A percentile compares a stretch with the other conserved stretches of the same genome.
These are phyloP conservation scores for Calosoma granatense DNA, from an alignment of 1,140 invertebrate species.

Conservation along the genomic window DNA sequence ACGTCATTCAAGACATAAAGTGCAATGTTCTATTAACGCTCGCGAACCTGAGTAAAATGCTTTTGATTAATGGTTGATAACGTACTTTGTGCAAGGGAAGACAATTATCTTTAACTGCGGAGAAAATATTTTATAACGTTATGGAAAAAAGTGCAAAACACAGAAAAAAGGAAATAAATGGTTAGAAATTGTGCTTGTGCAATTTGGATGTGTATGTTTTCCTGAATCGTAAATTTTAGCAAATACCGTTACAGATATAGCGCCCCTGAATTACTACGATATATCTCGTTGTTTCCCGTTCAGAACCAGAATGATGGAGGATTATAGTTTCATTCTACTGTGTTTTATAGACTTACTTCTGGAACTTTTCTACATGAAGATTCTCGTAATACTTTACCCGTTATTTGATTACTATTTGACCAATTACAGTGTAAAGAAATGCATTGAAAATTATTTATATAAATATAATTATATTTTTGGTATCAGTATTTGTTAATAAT, in stretches of 20 bases:
- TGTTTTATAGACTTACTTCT: no score
- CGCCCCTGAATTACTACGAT: no score
- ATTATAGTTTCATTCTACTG: no score
- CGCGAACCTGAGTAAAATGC: background rate
- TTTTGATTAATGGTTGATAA: conserved; percentile 18
- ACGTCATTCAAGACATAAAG: conserved; percentile 13
- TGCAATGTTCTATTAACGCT: background rate
- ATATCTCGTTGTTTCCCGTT: no score
- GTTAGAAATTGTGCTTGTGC: conserved; percentile 15
- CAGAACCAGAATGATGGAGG: no score
- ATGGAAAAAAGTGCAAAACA: background rate
- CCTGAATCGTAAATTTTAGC: conserved; percentile 18
- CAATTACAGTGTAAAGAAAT: no score
- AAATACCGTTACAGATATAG: conserved; percentile 18
- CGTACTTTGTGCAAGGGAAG: conserved; percentile 15
- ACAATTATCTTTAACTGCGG: conserved; percentile 20
- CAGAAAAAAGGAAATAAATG: conserved; percentile 18
- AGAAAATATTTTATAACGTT: conserved; percentile 18
- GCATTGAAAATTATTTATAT: no score
- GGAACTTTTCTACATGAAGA: no score
- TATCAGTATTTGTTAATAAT: no score
- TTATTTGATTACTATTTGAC: no score
- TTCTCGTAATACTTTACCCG: no score
- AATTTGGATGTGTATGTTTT: conserved; percentile 20
- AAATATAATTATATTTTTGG: no score